These are phyloP conservation scores for Euplexia lucipara DNA, from an alignment of 2,888 invertebrate species.

Conservation along the genomic window DNA sequence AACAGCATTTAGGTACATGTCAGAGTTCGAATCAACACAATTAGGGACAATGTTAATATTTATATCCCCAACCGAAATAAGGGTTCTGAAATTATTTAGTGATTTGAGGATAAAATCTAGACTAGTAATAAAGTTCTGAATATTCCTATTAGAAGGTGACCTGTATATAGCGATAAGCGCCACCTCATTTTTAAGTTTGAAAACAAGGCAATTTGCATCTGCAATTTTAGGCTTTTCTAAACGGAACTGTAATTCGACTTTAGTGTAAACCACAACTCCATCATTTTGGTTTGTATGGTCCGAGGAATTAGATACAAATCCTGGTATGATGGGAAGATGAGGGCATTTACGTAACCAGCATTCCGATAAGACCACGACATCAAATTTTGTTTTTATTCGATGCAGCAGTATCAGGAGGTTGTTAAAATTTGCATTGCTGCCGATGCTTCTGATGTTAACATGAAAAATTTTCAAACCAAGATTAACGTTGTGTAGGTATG, in stretches of 20 bases:
- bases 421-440: not conserved
- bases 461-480: not conserved
- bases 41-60: not conserved
- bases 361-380: conserved; percentile 8
- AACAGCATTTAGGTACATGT: too few relatives aligned
- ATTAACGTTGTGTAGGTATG: not conserved
- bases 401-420: not conserved
- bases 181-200: not conserved
- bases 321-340: not conserved
- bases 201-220: not conserved
- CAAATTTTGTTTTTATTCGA: not conserved
- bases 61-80: not conserved
- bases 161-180: not conserved
- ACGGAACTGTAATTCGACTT: not conserved
- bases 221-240: not conserved
- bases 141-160: too few relatives aligned
- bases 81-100: not conserved
- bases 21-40: not conserved
- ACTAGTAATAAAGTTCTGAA: not conserved
- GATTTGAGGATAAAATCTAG: not conserved
- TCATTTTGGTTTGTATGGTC: conserved; percentile 5
- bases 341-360: conserved; percentile 11
- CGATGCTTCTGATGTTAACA: conserved; percentile 7
- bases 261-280: not conserved
- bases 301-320: not conserved